Conservation (phyloP, 2,888 invertebrate genomes). For the Oligia fasciuncula region DNA sequence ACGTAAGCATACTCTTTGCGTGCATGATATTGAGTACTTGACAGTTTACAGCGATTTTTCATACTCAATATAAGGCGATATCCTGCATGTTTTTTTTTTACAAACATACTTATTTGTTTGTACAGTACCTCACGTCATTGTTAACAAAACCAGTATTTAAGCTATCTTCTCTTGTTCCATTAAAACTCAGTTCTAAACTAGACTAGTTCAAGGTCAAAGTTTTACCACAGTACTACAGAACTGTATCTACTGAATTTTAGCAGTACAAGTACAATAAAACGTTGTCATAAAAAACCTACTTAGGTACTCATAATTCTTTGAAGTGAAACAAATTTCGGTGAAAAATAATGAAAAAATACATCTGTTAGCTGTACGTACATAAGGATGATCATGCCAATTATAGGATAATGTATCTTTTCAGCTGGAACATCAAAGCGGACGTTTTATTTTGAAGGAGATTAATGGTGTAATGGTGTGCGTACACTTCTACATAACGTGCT, state of each 20-base stretch:
- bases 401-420: constrained; percentile 64
- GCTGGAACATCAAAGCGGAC: constrained; percentile 62
- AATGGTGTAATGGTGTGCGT: constrained; percentile 60
- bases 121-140: neutral
- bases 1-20: neutral
- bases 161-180: neutral
- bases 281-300: neutral
- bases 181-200: neutral
- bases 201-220: neutral
- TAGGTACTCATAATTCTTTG: constrained; percentile 16
- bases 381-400: constrained; percentile 61
- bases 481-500: constrained; percentile 40
- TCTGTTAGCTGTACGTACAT: constrained; percentile 47
- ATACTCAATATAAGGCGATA: neutral
- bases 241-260: neutral
- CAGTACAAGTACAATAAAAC: neutral
- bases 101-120: no score
- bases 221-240: neutral
- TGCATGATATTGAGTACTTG: neutral
- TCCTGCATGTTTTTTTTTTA: neutral
- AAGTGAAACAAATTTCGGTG: constrained; percentile 11
- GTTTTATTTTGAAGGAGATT: constrained; percentile 64
- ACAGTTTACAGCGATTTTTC: neutral
- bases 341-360: constrained; percentile 39
- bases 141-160: neutral